Base-by-base conservation (phyloP, 2,113 vertebrate species). In the Oceanites oceanicus region DNA sequence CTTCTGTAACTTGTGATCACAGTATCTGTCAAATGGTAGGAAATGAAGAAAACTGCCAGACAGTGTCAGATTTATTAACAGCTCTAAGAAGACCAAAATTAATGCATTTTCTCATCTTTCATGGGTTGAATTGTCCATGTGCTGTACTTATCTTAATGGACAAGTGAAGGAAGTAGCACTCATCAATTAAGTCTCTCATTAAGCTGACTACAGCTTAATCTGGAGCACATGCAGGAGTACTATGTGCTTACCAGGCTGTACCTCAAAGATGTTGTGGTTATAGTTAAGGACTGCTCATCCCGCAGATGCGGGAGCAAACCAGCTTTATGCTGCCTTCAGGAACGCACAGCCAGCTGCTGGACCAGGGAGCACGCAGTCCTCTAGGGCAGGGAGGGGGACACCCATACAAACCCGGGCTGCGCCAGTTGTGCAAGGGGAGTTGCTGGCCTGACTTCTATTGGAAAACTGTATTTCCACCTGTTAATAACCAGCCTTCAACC, bases 21-120 rank as follows among this genome's bases (percentile, higher is more conserved):
- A 96, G 96, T 98, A 96, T 95, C 97, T 97, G 97, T 98, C 97
- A 98, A 97, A 97, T 95, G 90, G 92, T 96, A 92, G 94, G 96
- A 98, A 98, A 98, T 98, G 97, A 98, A 97, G 96, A 97, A 98
- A 98, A 97, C 97, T 98, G 97, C 97, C 95, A 98, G 98, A 98
- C 97, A 96, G 97, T 96, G 97, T 98, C 97, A 97, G 97, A 98
- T 98, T 97, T 98, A 98, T 98, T 98, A 98, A 97, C 97, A 91
- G 71, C 94, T 96, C 93, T 92, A 93, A 94, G 93, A 98, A 97
- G 96, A 96, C 72, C 92, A 92, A 98, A 98, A 98, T 98, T 97
- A 98, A 98, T 98, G 97, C 95, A 30, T 96, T 95, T 98, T 97
- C 97, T 98, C 80, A 30, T 97, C 97, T 98, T 97, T 98, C 96